These are phyloP conservation scores for Aphidoletes aphidimyza DNA, from an alignment of 2,888 invertebrate species.

Conservation along the genomic window DNA sequence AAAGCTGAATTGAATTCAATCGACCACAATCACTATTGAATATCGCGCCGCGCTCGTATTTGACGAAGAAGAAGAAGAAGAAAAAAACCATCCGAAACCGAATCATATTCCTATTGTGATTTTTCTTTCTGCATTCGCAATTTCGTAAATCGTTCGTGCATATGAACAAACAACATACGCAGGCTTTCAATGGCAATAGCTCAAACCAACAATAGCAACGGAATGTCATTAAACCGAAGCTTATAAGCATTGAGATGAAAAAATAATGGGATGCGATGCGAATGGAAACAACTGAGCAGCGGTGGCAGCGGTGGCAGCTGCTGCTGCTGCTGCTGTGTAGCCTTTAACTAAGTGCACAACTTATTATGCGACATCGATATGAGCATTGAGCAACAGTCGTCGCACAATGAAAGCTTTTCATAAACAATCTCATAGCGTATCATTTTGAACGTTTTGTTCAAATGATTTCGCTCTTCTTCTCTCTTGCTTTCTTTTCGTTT, in stretches of 20 bases:
- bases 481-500: too few relatives aligned
- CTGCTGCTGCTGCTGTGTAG: too few relatives aligned
- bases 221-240: neutral
- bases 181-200: neutral
- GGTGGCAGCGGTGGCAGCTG: neutral
- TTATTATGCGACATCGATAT: neutral
- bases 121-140: neutral
- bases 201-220: neutral
- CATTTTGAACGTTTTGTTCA: neutral
- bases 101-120: neutral
- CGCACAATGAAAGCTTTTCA: neutral
- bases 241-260: neutral
- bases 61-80: too few relatives aligned
- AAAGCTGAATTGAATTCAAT: slow-evolving; percentile 41
- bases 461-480: too few relatives aligned
- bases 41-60: too few relatives aligned
- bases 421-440: neutral
- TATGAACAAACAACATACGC: neutral
- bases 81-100: neutral
- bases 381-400: neutral
- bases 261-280: neutral
- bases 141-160: slow-evolving; percentile 5
- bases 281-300: neutral
- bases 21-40: too few relatives aligned
- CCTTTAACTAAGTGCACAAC: neutral